Evolutionary conservation across 2,113 vertebrate species (phyloP).

Genomic region (Maccullochella peelii): DNA sequence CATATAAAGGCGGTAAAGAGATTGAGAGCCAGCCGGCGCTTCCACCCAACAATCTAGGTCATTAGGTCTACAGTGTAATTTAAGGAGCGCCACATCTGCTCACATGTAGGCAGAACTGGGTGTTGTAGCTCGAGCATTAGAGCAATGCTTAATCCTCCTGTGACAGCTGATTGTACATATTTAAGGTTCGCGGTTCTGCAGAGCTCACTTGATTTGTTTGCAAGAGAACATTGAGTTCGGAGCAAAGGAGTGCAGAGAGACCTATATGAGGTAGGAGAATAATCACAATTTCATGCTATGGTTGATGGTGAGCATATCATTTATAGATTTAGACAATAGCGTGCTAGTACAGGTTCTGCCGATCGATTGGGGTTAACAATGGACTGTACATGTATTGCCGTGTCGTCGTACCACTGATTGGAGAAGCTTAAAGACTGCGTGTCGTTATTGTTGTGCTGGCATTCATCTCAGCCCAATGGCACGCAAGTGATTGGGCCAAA

Average conservation of each 20-base stretch:
- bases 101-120: slow-evolving; percentile 67
- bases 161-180: slow-evolving; percentile 66
- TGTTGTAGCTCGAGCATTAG: slow-evolving; percentile 66
- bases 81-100: slow-evolving; percentile 81
- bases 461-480: slow-evolving; percentile 45
- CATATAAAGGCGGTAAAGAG: slow-evolving; percentile 51
- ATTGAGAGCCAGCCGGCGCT: slow-evolving; percentile 62
- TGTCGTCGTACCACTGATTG: slow-evolving; percentile 4
- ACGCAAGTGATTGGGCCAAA: slow-evolving; percentile 35
- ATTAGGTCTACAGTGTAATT: slow-evolving; percentile 82
- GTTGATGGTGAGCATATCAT: neutral
- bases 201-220: slow-evolving; percentile 42
- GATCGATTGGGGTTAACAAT: neutral
- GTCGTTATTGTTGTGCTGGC: slow-evolving; percentile 36
- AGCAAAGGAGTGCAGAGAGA: neutral
- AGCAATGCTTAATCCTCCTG: slow-evolving; percentile 65
- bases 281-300: neutral
- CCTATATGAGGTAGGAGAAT: slow-evolving; percentile 20
- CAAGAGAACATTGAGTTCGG: slow-evolving; percentile 1
- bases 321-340: neutral
- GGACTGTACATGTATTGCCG: neutral
- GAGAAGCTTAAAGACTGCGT: slow-evolving; percentile 23
- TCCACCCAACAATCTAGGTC: slow-evolving; percentile 78
- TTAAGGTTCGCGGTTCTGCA: slow-evolving; percentile 33
- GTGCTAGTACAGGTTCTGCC: neutral